Evolutionary conservation across 2,888 invertebrate genomes (phyloP).

Genomic region (Drosophila peninsularis): DNA sequence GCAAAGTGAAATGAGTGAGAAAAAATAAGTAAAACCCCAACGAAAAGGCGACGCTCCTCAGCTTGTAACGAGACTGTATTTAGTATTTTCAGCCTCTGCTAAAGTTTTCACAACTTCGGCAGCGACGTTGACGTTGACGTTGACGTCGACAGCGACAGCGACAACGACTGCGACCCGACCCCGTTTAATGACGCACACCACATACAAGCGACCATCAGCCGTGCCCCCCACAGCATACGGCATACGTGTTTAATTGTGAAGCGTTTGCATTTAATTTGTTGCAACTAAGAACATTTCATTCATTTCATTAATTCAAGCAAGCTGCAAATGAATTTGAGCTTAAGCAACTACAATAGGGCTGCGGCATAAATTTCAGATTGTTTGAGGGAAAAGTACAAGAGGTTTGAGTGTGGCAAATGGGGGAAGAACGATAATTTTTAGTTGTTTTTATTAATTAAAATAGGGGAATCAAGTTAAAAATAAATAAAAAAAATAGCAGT

Average conservation of each 20-base stretch:
- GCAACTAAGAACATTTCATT: slow-evolving; percentile 73
- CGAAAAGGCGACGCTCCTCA: slow-evolving; percentile 69
- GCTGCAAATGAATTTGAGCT: slow-evolving; percentile 21
- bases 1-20: slow-evolving; percentile 20
- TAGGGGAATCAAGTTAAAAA: neutral
- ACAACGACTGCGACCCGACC: slow-evolving; percentile 6
- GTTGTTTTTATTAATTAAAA: neutral
- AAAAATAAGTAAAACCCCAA: slow-evolving; percentile 38
- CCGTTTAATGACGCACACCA: slow-evolving; percentile 63
- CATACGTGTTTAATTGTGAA: slow-evolving; percentile 71
- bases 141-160: slow-evolving; percentile 38
- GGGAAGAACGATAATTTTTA: neutral
- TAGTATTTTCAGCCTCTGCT: slow-evolving; percentile 78
- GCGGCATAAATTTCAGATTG: slow-evolving; percentile 9
- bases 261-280: slow-evolving; percentile 78
- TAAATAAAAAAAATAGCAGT: neutral
- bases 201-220: slow-evolving; percentile 25
- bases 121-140: slow-evolving; percentile 48
- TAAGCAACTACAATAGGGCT: neutral
- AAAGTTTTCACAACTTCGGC: slow-evolving; percentile 72
- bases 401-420: neutral
- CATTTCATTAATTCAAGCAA: slow-evolving; percentile 71
- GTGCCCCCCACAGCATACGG: slow-evolving; percentile 13
- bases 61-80: slow-evolving; percentile 83
- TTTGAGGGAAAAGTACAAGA: neutral